phyloP scores from a whole-genome alignment of 2,113 vertebrate species.

The Cyprinus carpio region DNA sequence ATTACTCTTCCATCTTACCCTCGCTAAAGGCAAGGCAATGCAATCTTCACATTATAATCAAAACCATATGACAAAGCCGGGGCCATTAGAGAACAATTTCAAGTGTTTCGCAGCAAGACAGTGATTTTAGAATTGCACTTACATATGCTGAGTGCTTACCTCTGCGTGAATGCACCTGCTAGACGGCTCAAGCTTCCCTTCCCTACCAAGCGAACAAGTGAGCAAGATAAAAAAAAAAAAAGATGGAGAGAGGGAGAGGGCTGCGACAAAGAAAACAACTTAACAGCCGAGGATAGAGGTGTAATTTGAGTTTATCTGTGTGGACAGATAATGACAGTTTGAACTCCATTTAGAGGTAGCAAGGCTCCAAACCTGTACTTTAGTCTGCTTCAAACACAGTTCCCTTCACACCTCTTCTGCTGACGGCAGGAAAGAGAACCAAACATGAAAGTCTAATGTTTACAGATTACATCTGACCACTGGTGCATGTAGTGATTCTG shows the following conservation, averaged over 20 bases:
- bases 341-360: conserved; percentile 57
- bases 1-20: conserved; percentile 88
- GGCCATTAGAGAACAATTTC: conserved; percentile 92
- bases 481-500: conserved; percentile 38
- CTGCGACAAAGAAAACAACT: conserved; percentile 59
- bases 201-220: conserved; percentile 53
- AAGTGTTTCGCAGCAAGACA: conserved; percentile 87
- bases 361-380: conserved; percentile 59
- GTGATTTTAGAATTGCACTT: conserved; percentile 90
- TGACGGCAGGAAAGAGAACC: conserved; percentile 24
- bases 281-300: conserved; percentile 57
- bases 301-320: conserved; percentile 65
- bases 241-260: conserved; percentile 33
- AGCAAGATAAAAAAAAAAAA: conserved; percentile 2
- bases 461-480: conserved; percentile 57
- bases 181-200: conserved; percentile 50
- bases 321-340: conserved; percentile 63
- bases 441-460: conserved; percentile 61
- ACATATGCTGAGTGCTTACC: conserved; percentile 89
- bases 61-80: conserved; percentile 88
- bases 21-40: conserved; percentile 84
- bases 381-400: conserved; percentile 43
- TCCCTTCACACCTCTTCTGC: conserved; percentile 16
- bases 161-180: conserved; percentile 82
- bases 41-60: conserved; percentile 92